Base-by-base conservation (phyloP, 2,113 vertebrate species). In the Phasianus colchicus region DNA sequence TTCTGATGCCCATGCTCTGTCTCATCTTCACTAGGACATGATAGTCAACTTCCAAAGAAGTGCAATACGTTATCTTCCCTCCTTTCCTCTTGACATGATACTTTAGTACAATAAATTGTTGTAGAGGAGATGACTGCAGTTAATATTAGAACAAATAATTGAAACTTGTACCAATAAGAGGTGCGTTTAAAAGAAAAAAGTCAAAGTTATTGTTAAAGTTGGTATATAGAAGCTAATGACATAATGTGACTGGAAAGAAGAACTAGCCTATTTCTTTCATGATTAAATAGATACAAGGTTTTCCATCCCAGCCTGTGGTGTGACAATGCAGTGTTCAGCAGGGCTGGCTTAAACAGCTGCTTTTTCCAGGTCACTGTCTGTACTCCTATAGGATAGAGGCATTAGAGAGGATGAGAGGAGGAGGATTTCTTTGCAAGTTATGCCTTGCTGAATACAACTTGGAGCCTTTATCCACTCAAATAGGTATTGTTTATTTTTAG, bases 41-140 rank as follows among this genome's bases (percentile, higher is more conserved):
- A 22, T 1, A 3, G 34, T 60, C 38, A 72, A 0, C 21, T 65
- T 83, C 8, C 1, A 4, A 63, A 57, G 55, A 60, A 4, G 52
- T 25, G 17, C 7, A 34, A 6, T 54, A 54, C 8, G 7, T 36
- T 19, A 19, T 50, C 6, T 40, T 1, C 3, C 13, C 9, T 3
- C 11, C 10, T 16, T 34, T 50, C 16, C 2, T 5, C 27, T 45
- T 21, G 14, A 16, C 10, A 54, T 63, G n/a, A 20, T 76, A 9
- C 19, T 25, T 63, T 58, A 22, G 24, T n/a, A 2, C 19, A 77
- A 58, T 2, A 48, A 55, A 25, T 30, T 47, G 29, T 54, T 86
- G 82, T 38, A 30, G 36, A 17, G 70, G 38, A 64, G 21, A 2
- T 36, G 29, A 18, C 66, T 81, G 17, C 1, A 0, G 74, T 71